phyloP scores from a whole-genome alignment of 2,888 invertebrate genomes.

The Nowickia ferox region DNA sequence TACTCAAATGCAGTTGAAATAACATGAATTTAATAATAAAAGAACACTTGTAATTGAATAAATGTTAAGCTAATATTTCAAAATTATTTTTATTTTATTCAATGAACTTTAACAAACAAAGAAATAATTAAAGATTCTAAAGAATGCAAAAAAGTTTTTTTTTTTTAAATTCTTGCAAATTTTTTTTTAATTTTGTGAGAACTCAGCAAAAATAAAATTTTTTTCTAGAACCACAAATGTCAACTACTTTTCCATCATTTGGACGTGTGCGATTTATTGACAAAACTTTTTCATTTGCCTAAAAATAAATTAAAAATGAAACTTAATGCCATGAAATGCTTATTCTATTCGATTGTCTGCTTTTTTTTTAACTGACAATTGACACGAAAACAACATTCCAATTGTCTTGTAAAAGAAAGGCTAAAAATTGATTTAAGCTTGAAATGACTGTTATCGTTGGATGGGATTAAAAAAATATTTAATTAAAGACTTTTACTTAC shows the following conservation, averaged over 20 bases:
- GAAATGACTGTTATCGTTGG: background rate
- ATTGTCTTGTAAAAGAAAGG: slow-evolving; percentile 33
- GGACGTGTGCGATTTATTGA: slow-evolving; percentile 43
- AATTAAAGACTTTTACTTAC: no score
- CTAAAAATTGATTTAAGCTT: slow-evolving; percentile 29
- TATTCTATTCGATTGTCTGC: background rate
- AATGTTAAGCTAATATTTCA: background rate
- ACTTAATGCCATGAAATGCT: slow-evolving; percentile 47
- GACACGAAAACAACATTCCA: slow-evolving; percentile 45
- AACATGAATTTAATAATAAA: slow-evolving; percentile 46
- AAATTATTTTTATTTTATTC: background rate
- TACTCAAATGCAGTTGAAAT: slow-evolving; percentile 37
- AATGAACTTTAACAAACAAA: slow-evolving; percentile 35
- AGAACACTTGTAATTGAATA: slow-evolving; percentile 52
- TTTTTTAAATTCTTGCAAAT: background rate
- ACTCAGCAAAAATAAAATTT: no score
- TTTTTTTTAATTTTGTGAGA: no score
- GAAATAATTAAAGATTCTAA: slow-evolving; percentile 8
- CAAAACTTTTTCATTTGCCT: slow-evolving; percentile 43
- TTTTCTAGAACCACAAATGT: background rate
- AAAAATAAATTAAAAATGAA: slow-evolving; percentile 15
- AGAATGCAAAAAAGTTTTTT: background rate
- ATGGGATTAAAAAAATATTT: background rate
- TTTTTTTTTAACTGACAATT: slow-evolving; percentile 27
- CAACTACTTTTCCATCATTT: background rate